Base-by-base conservation (phyloP, 2,113 vertebrate species). In the Ciconia maguari region DNA sequence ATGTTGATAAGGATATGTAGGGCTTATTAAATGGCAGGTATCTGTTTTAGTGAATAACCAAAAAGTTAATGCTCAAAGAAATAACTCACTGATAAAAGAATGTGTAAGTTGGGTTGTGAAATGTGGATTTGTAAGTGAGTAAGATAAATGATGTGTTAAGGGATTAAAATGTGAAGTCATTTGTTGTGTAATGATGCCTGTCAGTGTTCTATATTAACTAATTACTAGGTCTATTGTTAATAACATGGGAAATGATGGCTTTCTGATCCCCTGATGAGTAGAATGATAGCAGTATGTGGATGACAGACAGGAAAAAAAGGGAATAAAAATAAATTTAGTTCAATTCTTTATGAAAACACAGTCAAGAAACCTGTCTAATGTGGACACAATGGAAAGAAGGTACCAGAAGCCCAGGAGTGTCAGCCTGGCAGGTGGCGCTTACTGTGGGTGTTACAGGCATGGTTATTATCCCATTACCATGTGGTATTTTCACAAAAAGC, bases 181-280 rank as follows among this genome's bases (percentile, higher is more conserved):
- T 92, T 87, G 44, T 93, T 96, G 79, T 80, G 70, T 77, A 96
- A 96, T 62, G 61, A 72, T 80, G 49, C 41, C 58, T 93, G 87
- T 78, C 69, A 66, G 60, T 70, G 46, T 48, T 85, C 57, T 66
- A 10, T 30, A 94, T 87, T 66, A 94, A 75, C 16, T 79, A 95
- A 94, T 88, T 90, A 49, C 76, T 83, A 61, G 44, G 46, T 69
- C 62, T 90, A 9, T 66, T 85, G 66, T 91, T 93, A 90, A 90
- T 90, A 82, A 72, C 27, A 90, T 85, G 30, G 70, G 66, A 93
- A 34, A 55, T 93, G 93, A 71, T 57, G 44, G 27, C 34, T 93
- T 68, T 69, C 48, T 44, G 69, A 78, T 92, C 32, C 17, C 15
- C 30, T 46, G 42, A 71, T 87, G 48, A 78, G 27, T 30, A 82